Conservation (phyloP, 2,888 invertebrate genomes). For the Drosophila lacicola region DNA sequence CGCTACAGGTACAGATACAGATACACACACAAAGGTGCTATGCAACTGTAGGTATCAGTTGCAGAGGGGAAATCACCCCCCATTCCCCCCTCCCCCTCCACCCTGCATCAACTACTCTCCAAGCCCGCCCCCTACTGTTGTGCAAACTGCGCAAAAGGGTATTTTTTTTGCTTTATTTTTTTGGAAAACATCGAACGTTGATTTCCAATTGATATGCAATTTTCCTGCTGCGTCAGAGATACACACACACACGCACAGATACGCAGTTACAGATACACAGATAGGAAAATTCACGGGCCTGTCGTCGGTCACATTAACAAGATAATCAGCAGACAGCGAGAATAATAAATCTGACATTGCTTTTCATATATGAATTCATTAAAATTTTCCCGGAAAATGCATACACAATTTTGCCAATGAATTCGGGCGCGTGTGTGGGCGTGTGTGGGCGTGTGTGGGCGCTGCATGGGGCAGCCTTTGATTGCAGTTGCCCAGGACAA, state of each 20-base stretch:
- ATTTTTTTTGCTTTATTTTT: conserved; percentile 57
- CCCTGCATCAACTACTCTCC: background rate
- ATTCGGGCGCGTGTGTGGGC: background rate
- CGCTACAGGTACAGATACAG: conserved; percentile 12
- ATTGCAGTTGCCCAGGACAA: conserved; percentile 16
- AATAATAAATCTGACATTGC: conserved; percentile 18
- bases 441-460: background rate
- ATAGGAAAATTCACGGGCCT: conserved; percentile 12
- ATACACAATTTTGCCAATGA: conserved; percentile 55
- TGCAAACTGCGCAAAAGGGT: conserved; percentile 58
- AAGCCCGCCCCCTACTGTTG: background rate
- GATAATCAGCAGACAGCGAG: conserved; percentile 13
- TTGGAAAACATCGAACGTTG: conserved; percentile 52
- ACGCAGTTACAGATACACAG: conserved; percentile 6
- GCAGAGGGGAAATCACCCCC: conserved; percentile 1
- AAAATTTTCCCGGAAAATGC: conserved; percentile 38
- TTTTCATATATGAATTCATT: conserved; percentile 41
- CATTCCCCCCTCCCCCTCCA: background rate
- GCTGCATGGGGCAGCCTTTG: conserved; percentile 6
- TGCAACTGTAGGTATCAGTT: conserved; percentile 46
- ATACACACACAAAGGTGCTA: conserved; percentile 26
- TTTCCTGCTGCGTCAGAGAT: conserved; percentile 19
- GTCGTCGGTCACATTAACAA: conserved; percentile 41
- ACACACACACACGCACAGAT: background rate
- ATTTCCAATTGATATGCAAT: conserved; percentile 65